These are phyloP conservation scores for Solea senegalensis DNA, from an alignment of 2,113 vertebrate genomes.

Conservation along the genomic window DNA sequence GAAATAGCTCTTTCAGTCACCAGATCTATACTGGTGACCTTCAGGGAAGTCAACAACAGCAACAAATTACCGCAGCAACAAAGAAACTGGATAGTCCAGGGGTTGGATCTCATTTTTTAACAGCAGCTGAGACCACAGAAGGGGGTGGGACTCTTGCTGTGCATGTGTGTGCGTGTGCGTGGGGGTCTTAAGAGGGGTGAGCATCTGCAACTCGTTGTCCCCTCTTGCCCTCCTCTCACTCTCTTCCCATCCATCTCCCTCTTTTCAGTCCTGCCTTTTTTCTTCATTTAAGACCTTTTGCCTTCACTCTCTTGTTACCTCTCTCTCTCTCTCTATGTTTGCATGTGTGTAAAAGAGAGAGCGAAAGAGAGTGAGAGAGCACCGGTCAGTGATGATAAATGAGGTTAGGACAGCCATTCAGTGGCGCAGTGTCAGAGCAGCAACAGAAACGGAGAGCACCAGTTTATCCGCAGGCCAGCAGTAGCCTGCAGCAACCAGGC, in stretches of 20 bases:
- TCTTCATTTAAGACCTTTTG: slow-evolving; percentile 1
- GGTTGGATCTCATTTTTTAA: slow-evolving; percentile 35
- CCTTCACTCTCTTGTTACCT: neutral
- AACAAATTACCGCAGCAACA: slow-evolving; percentile 39
- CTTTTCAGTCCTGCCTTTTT: slow-evolving; percentile 10
- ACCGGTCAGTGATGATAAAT: slow-evolving; percentile 61
- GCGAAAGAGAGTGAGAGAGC: slow-evolving; percentile 1
- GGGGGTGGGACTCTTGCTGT: neutral
- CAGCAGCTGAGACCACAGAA: slow-evolving; percentile 43
- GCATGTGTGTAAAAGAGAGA: neutral
- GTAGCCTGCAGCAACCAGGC: slow-evolving; percentile 21
- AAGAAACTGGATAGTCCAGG: slow-evolving; percentile 13
- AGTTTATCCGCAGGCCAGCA: slow-evolving; percentile 31
- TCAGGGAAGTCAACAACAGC: slow-evolving; percentile 27
- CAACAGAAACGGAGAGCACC: slow-evolving; percentile 33
- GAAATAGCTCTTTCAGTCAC: neutral
- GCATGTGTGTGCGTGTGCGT: neutral
- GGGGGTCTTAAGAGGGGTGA: slow-evolving; percentile 3
- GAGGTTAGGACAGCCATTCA: slow-evolving; percentile 26
- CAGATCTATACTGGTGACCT: neutral
- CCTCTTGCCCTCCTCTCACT: slow-evolving; percentile 35
- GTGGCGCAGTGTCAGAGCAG: slow-evolving; percentile 15
- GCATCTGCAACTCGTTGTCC: slow-evolving; percentile 55
- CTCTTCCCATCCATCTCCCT: slow-evolving; percentile 34
- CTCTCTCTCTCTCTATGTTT: neutral